Percentiles rank a stretch among this genome's conserved stretches.
phyloP scores from a whole-genome alignment of 2,113 vertebrate species.

The Osmerus eperlanus region DNA sequence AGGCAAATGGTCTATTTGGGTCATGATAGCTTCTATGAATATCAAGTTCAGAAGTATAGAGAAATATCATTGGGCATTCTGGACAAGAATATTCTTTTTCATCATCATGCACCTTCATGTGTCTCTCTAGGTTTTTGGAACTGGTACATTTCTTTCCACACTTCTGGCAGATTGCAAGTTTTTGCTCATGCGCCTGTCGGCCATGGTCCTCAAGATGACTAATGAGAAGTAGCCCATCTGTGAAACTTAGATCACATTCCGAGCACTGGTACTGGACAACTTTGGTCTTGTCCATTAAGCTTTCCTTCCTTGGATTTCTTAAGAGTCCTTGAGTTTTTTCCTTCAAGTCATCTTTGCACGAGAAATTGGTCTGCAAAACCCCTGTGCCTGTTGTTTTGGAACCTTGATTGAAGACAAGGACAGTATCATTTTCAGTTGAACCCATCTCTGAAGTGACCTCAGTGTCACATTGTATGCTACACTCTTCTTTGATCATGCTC shows the following conservation, averaged over 20 bases:
- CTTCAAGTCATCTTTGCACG: constrained; percentile 52
- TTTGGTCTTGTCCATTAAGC: constrained; percentile 2
- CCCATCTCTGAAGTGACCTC: constrained; percentile 52
- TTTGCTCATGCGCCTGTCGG: constrained; percentile 61
- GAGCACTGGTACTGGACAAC: constrained; percentile 72
- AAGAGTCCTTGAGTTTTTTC: constrained; percentile 18
- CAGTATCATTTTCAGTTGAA: constrained; percentile 45
- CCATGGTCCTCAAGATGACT: constrained; percentile 77
- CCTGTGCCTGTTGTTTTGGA: constrained; percentile 57
- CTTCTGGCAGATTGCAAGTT: constrained; percentile 45
- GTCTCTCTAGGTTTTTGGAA: constrained; percentile 54
- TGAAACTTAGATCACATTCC: constrained; percentile 74
- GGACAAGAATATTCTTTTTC: constrained; percentile 45
- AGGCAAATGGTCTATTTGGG: constrained; percentile 55
- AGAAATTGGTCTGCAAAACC: constrained; percentile 62
- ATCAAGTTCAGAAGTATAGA: constrained; percentile 55
- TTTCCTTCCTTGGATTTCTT: background rate
- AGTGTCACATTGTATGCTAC: constrained; percentile 6
- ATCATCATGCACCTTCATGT: constrained; percentile 57
- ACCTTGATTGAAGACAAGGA: constrained; percentile 55
- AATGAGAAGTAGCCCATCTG: constrained; percentile 73
- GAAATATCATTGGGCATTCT: constrained; percentile 49
- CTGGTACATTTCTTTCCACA: constrained; percentile 57
- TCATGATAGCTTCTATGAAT: constrained; percentile 64
- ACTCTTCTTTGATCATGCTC: background rate